Evolutionary conservation across 2,888 invertebrate genomes (phyloP).

Genomic region (Conistra vaccinii): DNA sequence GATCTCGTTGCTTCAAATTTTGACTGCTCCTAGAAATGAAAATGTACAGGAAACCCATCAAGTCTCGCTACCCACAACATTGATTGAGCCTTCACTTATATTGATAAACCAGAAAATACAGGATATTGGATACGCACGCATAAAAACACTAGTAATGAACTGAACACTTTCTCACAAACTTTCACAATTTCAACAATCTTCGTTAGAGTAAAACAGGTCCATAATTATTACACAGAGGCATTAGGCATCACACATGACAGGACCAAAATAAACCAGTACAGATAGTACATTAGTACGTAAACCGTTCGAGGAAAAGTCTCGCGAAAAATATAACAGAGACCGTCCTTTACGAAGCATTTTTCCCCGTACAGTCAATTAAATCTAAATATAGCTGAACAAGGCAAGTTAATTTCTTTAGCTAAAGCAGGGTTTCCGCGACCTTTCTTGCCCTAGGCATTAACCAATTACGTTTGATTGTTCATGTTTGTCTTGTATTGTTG

Average conservation of each 20-base stretch:
- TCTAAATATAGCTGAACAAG: constrained; percentile 47
- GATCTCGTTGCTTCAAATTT: too few relatives aligned
- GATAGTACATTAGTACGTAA: constrained; percentile 20
- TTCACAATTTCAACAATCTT: constrained; percentile 39
- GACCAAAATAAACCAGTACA: constrained; percentile 35
- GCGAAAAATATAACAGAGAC: constrained; percentile 26
- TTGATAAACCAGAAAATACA: constrained; percentile 1
- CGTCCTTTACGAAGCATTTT: constrained; percentile 26
- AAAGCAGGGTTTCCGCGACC: constrained; percentile 25
- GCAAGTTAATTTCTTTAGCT: constrained; percentile 38
- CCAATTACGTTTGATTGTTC: constrained; percentile 41
- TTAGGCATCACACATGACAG: not conserved
- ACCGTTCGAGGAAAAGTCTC: constrained; percentile 40
- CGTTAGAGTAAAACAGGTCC: constrained; percentile 19
- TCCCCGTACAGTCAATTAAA: constrained; percentile 36
- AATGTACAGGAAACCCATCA: constrained; percentile 30
- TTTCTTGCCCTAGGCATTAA: constrained; percentile 33
- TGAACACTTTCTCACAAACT: constrained; percentile 45
- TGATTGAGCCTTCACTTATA: constrained; percentile 11
- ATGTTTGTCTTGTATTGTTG: constrained; percentile 46
- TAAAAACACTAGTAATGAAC: constrained; percentile 24
- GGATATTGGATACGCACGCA: not conserved
- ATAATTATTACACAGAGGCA: constrained; percentile 23
- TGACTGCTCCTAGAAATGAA: not conserved
- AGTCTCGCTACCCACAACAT: not conserved